Base-by-base conservation (phyloP, 2,888 invertebrate species). In the Chrysodeixis includens region DNA sequence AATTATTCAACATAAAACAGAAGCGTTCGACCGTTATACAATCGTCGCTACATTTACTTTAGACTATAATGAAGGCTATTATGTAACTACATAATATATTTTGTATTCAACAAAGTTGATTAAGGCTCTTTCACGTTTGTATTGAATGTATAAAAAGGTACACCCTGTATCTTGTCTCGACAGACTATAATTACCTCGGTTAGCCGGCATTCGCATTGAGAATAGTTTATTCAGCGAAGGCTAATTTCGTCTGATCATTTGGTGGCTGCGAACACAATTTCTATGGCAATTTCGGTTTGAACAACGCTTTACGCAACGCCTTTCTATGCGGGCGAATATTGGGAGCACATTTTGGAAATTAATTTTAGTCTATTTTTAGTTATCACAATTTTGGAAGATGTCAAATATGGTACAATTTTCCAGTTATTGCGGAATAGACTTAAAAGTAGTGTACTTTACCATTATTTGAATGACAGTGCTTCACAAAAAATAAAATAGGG, bases 191-290 rank as follows among this genome's bases (percentile, higher is more conserved):
- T 40, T 40, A n/a, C n/a, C 5, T 14, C 40, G 4, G 0, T n/a
- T 2, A 6, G 6, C 40, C 40, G 5, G 40, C 40, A 40, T 40
- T 6, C n/a, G 6, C 40, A n/a, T n/a, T 5, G 26, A 26, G 26
- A 26, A 26, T 26, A 26, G 26, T 26, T 26, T 26, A 26, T 26
- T 6, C 26, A 4, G 40, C n/a, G 40, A 12, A n/a, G 40, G 40
- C 40, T 40, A 40, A 40, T 40, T 40, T 40, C n/a, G n/a, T 40
- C n/a, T 40, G n/a, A 35, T 35, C 35, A 40, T 40, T 40, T 40
- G 40, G 40, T 14, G 5, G 40, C 32, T 14, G 40, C 5, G 14
- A 40, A 5, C 40, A 14, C 40, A n/a, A 40, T 40, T 6, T n/a
- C n/a, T n/a, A n/a, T 40, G n/a, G 6, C 40, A 0, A 40, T 40